Percentiles rank a stretch among this genome's conserved stretches.
These are phyloP conservation scores for Neodontobutis hainanensis DNA, from an alignment of 2,113 vertebrate species.

Conservation along the genomic window DNA sequence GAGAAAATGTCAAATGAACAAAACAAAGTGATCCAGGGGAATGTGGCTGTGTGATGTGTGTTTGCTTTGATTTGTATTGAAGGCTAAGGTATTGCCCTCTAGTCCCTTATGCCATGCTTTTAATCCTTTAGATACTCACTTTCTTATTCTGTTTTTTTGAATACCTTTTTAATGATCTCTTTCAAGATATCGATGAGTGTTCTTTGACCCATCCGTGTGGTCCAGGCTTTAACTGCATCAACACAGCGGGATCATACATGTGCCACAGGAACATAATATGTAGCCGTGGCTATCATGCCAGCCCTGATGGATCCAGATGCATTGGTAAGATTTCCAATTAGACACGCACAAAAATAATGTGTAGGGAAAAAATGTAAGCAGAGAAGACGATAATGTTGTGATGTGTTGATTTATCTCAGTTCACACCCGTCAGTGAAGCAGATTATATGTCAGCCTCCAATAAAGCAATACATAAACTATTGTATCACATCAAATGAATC, in stretches of 20 bases:
- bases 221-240: conserved; percentile 88
- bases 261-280: conserved; percentile 88
- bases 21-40: conserved; percentile 43
- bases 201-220: conserved; percentile 82
- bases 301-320: conserved; percentile 86
- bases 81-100: conserved; percentile 42
- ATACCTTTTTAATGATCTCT: conserved; percentile 14
- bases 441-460: no score
- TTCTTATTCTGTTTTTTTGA: conserved; percentile 26
- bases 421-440: neutral
- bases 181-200: conserved; percentile 75
- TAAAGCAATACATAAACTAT: neutral
- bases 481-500: neutral
- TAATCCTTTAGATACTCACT: conserved; percentile 22
- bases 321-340: conserved; percentile 79
- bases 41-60: conserved; percentile 54
- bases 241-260: conserved; percentile 90
- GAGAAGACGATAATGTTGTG: neutral
- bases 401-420: conserved; percentile 3
- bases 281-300: conserved; percentile 87
- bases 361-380: neutral
- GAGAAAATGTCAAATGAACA: conserved; percentile 52
- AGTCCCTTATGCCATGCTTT: conserved; percentile 23
- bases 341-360: neutral
- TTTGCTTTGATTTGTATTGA: conserved; percentile 55